Base-by-base conservation (phyloP, 30 jellyfish, hydroid and myxozoan genomes). In the Catostylus mosaicus region DNA sequence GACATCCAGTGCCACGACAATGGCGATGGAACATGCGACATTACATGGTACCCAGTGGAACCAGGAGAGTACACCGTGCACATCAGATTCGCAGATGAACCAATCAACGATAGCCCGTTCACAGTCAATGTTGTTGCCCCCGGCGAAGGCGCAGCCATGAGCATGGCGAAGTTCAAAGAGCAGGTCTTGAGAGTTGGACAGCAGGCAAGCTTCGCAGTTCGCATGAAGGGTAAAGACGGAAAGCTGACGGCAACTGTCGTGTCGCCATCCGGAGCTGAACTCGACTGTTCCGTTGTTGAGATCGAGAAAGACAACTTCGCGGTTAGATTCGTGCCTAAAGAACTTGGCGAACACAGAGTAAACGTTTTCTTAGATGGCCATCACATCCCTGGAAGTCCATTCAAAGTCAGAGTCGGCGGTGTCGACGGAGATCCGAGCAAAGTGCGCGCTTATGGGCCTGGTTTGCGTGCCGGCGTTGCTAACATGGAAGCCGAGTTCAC, bases 371-470 rank as follows among this genome's bases (percentile, higher is more conserved):
- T 94, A 84, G 96, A 94, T 73, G 99, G 99, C 19, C 97, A 78
- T 23, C 99, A 94, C 85, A 94, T 94, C 52, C 99, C 99, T 14
- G 99, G 99, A 19, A 89, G 97, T 67, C 97, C 99, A 0, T 94
- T 94, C 80, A 94, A 89, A 14, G 99, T 94, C 32, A 65, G 69
- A 31, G 99, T 94, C n/a, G 99, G 97, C 8, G 99, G 99, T 31
- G 59, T 88, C 23, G 99, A 94, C 46, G 99, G 97, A 37, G 97
- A 94, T 56, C 99, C 99, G 47, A 86, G 97, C 89, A 94, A 94
- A 57, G 99, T 94, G 3, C 78, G 84, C 0, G 99, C 99, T 2
- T 88, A 87, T 73, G 99, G 99, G 19, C 97, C 95, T 1, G 99
- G 99, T 10, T 69, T 94, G 22, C 78, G 89, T 6, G 99, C 95